phyloP scores from a whole-genome alignment of 2,113 vertebrate species.

The Barnardius zonarius region DNA sequence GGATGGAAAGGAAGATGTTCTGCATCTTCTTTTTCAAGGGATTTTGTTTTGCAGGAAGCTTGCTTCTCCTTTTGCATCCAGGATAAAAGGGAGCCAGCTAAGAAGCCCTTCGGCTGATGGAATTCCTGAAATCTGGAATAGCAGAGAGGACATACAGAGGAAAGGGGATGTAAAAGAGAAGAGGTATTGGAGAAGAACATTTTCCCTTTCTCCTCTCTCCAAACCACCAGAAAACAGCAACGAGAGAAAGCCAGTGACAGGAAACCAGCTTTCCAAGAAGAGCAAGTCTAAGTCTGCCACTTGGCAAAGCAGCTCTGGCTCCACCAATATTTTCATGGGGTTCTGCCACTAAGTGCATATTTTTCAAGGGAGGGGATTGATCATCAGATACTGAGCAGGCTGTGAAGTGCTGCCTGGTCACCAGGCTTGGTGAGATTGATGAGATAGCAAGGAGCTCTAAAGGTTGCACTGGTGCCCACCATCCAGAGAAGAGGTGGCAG shows the following conservation, averaged over 20 bases:
- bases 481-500: neutral
- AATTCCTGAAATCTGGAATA: neutral
- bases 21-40: neutral
- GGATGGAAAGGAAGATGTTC: neutral
- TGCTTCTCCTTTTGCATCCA: neutral
- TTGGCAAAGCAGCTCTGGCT: constrained; percentile 53
- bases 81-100: neutral
- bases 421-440: neutral
- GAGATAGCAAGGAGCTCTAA: constrained; percentile 3
- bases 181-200: neutral
- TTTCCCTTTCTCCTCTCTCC: neutral
- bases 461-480: neutral
- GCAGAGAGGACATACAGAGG: neutral
- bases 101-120: neutral
- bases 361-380: constrained; percentile 47
- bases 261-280: constrained; percentile 66
- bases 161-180: neutral
- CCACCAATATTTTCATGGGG: constrained; percentile 38
- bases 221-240: constrained; percentile 37
- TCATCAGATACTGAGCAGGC: neutral
- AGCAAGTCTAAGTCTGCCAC: constrained; percentile 39
- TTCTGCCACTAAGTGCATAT: constrained; percentile 54
- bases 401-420: constrained; percentile 1
- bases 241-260: constrained; percentile 40
- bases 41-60: neutral